A percentile compares a stretch with the other conserved stretches of the same genome.
phyloP scores from a whole-genome alignment of 2,113 vertebrate genomes.

The Equus przewalskii region DNA sequence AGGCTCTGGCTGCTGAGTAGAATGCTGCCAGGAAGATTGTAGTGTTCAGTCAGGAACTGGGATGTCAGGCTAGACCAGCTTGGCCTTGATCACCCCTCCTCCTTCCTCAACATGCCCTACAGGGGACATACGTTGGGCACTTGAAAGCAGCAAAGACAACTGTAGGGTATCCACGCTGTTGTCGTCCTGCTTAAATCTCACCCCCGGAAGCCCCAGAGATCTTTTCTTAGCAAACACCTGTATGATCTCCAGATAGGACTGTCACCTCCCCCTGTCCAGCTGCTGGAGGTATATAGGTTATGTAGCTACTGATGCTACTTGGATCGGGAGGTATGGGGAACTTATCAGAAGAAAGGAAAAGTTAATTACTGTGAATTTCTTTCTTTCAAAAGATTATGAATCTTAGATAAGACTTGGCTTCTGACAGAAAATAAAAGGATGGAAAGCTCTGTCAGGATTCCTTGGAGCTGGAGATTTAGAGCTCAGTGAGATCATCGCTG shows the following conservation, averaged over 20 bases:
- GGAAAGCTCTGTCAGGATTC: constrained; percentile 69
- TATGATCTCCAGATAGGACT: constrained; percentile 63
- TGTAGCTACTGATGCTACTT: constrained; percentile 80
- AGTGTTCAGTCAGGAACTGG: constrained; percentile 61
- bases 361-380: constrained; percentile 66
- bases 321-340: constrained; percentile 74
- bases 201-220: constrained; percentile 63
- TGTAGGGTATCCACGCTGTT: constrained; percentile 37
- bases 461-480: constrained; percentile 87
- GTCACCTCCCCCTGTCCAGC: constrained; percentile 76
- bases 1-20: constrained; percentile 21
- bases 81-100: constrained; percentile 75
- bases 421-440: constrained; percentile 67
- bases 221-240: constrained; percentile 50
- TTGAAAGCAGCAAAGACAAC: constrained; percentile 41
- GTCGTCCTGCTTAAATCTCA: constrained; percentile 56
- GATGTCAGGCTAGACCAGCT: constrained; percentile 83
- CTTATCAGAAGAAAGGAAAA: constrained; percentile 73
- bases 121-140: neutral
- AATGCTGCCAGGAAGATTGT: constrained; percentile 34
- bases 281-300: constrained; percentile 83
- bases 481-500: constrained; percentile 91
- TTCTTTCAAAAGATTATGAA: constrained; percentile 65
- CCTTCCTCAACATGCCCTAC: constrained; percentile 63
- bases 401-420: constrained; percentile 53